Conservation (phyloP, 2,888 invertebrate species). For the Synergus itoensis region DNA sequence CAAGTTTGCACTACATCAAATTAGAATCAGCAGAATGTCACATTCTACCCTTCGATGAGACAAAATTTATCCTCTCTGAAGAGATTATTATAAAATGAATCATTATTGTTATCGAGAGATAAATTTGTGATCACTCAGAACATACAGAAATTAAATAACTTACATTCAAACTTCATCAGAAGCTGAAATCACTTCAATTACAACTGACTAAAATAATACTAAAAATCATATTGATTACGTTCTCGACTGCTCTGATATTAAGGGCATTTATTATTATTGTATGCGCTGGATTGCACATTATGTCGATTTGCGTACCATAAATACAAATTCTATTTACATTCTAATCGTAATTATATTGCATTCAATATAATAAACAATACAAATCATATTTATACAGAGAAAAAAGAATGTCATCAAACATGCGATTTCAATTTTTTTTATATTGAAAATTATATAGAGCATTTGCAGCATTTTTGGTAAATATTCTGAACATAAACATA, state of each 20-base stretch:
- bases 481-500: not conserved
- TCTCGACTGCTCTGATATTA: too few relatives aligned
- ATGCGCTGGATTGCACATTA: constrained; percentile 9
- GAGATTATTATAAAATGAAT: too few relatives aligned
- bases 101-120: not conserved
- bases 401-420: not conserved
- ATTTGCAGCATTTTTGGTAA: constrained; percentile 1
- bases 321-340: constrained; percentile 27
- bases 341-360: not conserved
- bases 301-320: not conserved
- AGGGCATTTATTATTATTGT: too few relatives aligned
- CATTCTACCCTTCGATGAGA: not conserved
- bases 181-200: not conserved
- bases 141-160: too few relatives aligned
- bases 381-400: not conserved
- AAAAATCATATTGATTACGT: not conserved
- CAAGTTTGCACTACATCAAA: constrained; percentile 15
- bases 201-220: not conserved
- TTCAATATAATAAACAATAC: not conserved
- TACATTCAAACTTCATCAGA: not conserved
- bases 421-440: not conserved
- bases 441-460: constrained; percentile 12
- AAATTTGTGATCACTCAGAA: not conserved
- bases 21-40: constrained; percentile 3
- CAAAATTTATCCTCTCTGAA: not conserved